Evolutionary conservation across 2,113 vertebrate species (phyloP).

Genomic region (Nothoprocta perdicaria): DNA sequence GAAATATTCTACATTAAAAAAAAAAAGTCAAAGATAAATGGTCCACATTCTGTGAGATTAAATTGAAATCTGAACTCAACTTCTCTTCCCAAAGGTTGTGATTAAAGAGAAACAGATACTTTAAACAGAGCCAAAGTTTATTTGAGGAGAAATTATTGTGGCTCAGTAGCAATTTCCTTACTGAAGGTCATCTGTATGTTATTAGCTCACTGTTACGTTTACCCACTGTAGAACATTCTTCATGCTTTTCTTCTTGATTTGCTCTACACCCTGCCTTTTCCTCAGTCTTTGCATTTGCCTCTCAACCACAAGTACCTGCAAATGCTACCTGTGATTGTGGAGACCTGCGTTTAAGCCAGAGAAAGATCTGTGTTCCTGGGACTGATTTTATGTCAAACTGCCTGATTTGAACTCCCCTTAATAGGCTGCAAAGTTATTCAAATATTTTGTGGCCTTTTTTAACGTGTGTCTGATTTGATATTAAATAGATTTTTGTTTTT

Average conservation of each 20-base stretch:
- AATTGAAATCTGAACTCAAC: neutral
- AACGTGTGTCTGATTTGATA: neutral
- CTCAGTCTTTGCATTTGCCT: neutral
- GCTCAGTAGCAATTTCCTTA: constrained; percentile 64
- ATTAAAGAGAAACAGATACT: constrained; percentile 55
- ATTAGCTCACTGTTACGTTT: constrained; percentile 63
- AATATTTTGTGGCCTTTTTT: neutral
- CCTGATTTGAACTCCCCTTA: neutral
- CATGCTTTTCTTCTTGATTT: constrained; percentile 64
- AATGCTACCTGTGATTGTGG: neutral
- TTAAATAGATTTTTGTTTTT: neutral
- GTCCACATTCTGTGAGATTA: neutral
- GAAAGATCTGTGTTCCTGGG: constrained; percentile 33
- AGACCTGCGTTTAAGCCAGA: neutral
- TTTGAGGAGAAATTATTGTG: constrained; percentile 64
- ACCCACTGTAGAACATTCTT: constrained; percentile 44
- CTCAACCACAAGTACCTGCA: constrained; percentile 8
- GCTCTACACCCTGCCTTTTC: constrained; percentile 12
- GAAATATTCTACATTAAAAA: neutral
- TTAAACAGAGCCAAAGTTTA: constrained; percentile 52
- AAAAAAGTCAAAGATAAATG: neutral
- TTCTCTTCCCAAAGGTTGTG: neutral
- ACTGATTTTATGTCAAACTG: neutral
- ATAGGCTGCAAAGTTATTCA: constrained; percentile 1
- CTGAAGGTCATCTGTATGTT: constrained; percentile 67